These are phyloP conservation scores for Patagioenas fasciata DNA, from an alignment of 2,113 vertebrate species.

Conservation along the genomic window DNA sequence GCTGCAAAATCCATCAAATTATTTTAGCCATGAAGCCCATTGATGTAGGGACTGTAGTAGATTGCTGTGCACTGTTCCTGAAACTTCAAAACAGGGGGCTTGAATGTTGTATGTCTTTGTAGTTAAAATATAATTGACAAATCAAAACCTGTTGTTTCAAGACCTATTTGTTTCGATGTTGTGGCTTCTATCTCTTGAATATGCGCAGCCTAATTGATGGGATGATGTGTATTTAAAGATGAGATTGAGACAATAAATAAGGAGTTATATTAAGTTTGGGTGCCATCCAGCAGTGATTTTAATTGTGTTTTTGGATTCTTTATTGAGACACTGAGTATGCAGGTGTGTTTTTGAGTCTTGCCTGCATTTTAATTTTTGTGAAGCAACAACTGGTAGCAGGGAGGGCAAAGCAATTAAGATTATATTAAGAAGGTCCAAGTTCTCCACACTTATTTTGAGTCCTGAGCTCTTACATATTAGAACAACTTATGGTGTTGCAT, in stretches of 20 bases:
- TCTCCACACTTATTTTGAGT: neutral
- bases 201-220: neutral
- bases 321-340: neutral
- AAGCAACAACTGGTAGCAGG: neutral
- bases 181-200: neutral
- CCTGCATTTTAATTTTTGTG: neutral
- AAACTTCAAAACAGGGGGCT: neutral
- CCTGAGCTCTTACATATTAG: neutral
- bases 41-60: neutral
- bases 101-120: neutral
- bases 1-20: neutral
- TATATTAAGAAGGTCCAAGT: neutral
- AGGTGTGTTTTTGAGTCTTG: neutral
- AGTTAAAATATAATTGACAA: neutral
- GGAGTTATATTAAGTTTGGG: neutral
- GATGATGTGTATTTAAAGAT: neutral
- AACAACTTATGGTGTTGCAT: neutral
- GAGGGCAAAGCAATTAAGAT: neutral
- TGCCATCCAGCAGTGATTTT: neutral
- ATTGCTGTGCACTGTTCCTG: neutral
- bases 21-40: neutral
- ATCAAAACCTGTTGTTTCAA: neutral
- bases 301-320: neutral
- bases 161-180: neutral
- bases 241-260: neutral